Conservation (phyloP, 2,888 invertebrate genomes). For the Xestia c-nigrum region DNA sequence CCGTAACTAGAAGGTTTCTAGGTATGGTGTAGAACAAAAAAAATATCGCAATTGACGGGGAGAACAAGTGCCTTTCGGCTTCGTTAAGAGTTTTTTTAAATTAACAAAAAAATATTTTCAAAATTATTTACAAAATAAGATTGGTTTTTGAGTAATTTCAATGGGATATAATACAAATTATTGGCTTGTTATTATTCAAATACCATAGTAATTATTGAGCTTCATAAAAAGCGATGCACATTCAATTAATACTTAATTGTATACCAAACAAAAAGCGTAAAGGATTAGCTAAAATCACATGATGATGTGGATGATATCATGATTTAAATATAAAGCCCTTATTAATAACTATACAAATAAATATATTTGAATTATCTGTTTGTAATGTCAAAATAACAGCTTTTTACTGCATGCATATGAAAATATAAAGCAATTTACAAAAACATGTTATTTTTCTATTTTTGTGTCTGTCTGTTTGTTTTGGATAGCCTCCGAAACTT, state of each 20-base stretch:
- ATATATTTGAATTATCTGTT: no score
- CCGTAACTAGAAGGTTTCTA: no score
- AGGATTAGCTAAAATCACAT: background rate
- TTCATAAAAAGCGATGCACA: background rate
- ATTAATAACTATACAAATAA: background rate
- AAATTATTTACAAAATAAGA: background rate
- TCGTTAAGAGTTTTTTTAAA: no score
- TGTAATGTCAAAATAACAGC: no score
- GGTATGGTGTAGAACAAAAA: no score
- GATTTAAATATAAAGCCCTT: constrained; percentile 4
- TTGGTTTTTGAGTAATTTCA: background rate
- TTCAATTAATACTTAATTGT: background rate
- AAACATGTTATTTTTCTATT: no score
- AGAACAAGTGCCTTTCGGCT: no score
- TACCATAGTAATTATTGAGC: background rate
- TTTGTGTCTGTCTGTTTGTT: no score
- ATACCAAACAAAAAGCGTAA: background rate
- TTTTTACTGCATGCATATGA: no score
- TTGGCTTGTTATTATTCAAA: background rate
- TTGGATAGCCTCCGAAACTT: no score
- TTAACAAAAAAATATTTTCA: background rate
- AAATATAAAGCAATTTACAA: no score
- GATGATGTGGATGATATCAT: constrained; percentile 2
- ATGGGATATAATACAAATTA: background rate
- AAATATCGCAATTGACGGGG: no score